Percentiles rank a stretch among this genome's conserved stretches.
These are phyloP conservation scores for Bradypodion pumilum DNA, from an alignment of 2,797 vertebrate genomes.

Conservation along the genomic window DNA sequence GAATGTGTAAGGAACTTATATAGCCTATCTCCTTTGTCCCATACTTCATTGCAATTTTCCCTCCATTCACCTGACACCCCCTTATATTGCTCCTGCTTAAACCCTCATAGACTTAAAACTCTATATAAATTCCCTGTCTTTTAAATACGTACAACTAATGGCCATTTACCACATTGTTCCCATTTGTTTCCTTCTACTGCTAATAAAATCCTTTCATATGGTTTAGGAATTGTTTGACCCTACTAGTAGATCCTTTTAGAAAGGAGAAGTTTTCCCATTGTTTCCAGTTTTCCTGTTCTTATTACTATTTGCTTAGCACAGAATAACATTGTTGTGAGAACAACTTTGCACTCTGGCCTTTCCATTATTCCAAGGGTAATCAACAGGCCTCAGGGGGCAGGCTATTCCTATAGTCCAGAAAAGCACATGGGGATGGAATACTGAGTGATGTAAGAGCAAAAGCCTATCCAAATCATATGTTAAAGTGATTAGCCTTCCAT, in stretches of 20 bases:
- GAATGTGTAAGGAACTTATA: not conserved
- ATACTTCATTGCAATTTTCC: conserved; percentile 4
- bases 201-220: not conserved
- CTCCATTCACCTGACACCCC: not conserved
- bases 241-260: conserved; percentile 27
- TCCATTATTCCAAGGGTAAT: conserved; percentile 41
- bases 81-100: conserved; percentile 12
- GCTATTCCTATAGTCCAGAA: conserved; percentile 1
- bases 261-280: conserved; percentile 2
- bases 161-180: conserved; percentile 37
- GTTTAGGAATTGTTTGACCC: conserved; percentile 43
- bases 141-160: conserved; percentile 45
- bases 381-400: conserved; percentile 31
- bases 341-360: conserved; percentile 19
- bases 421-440: conserved; percentile 22
- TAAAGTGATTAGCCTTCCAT: conserved; percentile 30
- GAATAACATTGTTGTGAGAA: conserved; percentile 40
- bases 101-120: conserved; percentile 11
- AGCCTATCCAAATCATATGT: conserved; percentile 29
- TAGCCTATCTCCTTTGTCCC: not conserved
- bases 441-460: conserved; percentile 6
- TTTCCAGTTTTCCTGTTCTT: conserved; percentile 32
- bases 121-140: conserved; percentile 37
- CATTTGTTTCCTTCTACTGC: conserved; percentile 44
- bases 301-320: conserved; percentile 9